These are phyloP conservation scores for Gonioctena quinquepunctata DNA, from an alignment of 1,140 invertebrate genomes.

Conservation along the genomic window DNA sequence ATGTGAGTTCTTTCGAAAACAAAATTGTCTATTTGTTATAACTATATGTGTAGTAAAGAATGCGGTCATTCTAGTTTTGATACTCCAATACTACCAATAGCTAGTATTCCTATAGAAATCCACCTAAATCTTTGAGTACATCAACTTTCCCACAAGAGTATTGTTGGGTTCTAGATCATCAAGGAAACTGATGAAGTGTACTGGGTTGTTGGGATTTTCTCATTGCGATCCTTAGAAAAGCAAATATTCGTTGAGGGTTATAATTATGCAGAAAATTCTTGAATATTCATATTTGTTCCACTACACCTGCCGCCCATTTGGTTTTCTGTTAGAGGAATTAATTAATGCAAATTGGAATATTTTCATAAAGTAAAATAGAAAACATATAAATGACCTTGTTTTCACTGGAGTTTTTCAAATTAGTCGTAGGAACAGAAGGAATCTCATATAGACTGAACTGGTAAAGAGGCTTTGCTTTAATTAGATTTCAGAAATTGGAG, in stretches of 20 bases:
- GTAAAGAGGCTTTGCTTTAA: not conserved
- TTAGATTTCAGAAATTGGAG: conserved; percentile 4
- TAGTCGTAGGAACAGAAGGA: not conserved
- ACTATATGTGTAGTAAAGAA: too few species aligned
- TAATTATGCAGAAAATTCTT: not conserved
- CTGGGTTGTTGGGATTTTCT: too few species aligned
- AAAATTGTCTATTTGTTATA: too few species aligned
- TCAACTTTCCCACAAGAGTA: too few species aligned
- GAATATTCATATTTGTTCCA: not conserved
- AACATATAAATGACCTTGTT: conserved; percentile 8
- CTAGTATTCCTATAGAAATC: too few species aligned
- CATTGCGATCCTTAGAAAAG: too few species aligned
- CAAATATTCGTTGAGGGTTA: conserved; percentile 58
- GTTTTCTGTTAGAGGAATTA: not conserved
- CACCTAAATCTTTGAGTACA: too few species aligned
- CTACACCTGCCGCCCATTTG: not conserved
- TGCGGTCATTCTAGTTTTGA: too few species aligned
- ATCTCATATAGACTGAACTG: not conserved
- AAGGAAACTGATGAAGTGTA: too few species aligned
- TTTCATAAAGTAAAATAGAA: conserved; percentile 7
- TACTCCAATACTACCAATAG: too few species aligned
- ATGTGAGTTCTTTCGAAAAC: too few species aligned
- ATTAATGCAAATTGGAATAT: not conserved
- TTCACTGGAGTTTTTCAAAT: not conserved
- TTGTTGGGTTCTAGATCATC: too few species aligned